These are phyloP conservation scores for Sternotherus odoratus DNA, from an alignment of 2,797 vertebrate genomes.

Conservation along the genomic window DNA sequence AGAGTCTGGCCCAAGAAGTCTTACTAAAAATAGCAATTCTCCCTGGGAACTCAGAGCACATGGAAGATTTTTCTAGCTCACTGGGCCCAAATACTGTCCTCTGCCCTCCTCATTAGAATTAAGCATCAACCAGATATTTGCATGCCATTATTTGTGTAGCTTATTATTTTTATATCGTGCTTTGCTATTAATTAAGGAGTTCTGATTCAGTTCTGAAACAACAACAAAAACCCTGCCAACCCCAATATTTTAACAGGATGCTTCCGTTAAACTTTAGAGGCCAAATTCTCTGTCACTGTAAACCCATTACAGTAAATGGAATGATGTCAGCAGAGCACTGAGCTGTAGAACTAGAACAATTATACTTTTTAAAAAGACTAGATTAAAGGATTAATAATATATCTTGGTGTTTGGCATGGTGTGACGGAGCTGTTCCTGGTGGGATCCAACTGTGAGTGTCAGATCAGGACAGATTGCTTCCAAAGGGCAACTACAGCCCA, in stretches of 20 bases:
- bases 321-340: neutral
- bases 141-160: neutral
- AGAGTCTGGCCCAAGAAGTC: conserved; percentile 54
- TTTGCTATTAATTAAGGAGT: neutral
- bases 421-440: too few relatives aligned
- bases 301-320: neutral
- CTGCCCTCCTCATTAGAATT: neutral
- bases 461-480: too few relatives aligned
- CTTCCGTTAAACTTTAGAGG: neutral
- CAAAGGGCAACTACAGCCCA: too few relatives aligned
- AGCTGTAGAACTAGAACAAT: neutral
- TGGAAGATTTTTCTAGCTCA: conserved; percentile 14
- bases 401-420: neutral
- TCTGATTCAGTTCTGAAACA: neutral
- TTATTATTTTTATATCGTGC: neutral
- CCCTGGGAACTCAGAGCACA: conserved; percentile 48
- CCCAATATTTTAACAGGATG: neutral
- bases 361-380: neutral
- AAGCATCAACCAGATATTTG: neutral
- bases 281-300: neutral
- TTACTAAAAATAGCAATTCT: conserved; percentile 56
- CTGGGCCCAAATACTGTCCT: neutral
- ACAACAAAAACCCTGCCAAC: neutral
- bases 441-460: too few relatives aligned
- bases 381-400: neutral